These are phyloP conservation scores for Drosophila acutilabella DNA, from an alignment of 2,888 invertebrate genomes.

Conservation along the genomic window DNA sequence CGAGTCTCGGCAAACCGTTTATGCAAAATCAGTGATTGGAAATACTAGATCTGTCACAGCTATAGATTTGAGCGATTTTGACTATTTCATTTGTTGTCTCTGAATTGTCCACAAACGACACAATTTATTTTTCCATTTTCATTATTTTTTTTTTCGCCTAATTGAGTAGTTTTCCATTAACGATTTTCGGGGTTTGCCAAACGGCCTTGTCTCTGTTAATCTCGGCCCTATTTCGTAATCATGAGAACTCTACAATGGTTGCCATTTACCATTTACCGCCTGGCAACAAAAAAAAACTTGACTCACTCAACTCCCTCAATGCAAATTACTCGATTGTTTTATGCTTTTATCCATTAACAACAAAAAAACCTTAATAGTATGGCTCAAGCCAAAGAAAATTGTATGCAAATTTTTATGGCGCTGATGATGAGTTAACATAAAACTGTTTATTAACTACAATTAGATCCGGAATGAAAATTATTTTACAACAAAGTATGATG, in stretches of 20 bases:
- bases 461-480: conserved; percentile 38
- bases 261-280: neutral
- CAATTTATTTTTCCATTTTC: conserved; percentile 47
- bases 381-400: conserved; percentile 37
- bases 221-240: conserved; percentile 55
- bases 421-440: conserved; percentile 36
- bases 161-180: conserved; percentile 73
- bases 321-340: conserved; percentile 71
- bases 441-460: conserved; percentile 40
- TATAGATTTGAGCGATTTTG: conserved; percentile 73
- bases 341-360: conserved; percentile 40
- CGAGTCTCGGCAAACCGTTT: conserved; percentile 40
- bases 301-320: conserved; percentile 31
- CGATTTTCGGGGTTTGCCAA: conserved; percentile 30
- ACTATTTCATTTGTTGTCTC: conserved; percentile 56
- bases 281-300: conserved; percentile 28
- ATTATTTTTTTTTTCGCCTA: conserved; percentile 59
- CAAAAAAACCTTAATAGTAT: conserved; percentile 27
- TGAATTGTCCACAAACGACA: conserved; percentile 55
- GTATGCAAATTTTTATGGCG: conserved; percentile 57
- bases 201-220: conserved; percentile 42
- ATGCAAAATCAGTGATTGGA: conserved; percentile 77
- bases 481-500: conserved; percentile 13
- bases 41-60: conserved; percentile 47
- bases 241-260: conserved; percentile 47